Evolutionary conservation across 2,888 invertebrate genomes (phyloP), one percentile per base, ranked within the genome.

Genomic region (Leucania comma): DNA sequence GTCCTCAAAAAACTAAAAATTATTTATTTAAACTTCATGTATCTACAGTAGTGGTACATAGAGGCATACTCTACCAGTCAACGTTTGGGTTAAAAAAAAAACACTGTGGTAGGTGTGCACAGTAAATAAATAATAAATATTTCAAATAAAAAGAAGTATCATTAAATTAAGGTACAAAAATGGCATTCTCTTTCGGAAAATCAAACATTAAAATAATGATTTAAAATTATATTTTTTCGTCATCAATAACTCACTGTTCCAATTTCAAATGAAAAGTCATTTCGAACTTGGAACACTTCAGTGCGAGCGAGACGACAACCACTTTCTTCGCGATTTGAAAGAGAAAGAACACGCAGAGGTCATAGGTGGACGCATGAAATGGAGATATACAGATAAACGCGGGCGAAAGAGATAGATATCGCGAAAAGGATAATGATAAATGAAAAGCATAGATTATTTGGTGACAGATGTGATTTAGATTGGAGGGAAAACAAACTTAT

Each of bases 381-480:
- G 58, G 80, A 62, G 9, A 67, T 65, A 69, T 10, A 50, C 22
- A n/a, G 26, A 51, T 6, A 5, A 6, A 9, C 20, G 48, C 1
- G 79, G 35, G 79, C 48, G 84, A 86, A 77, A 65, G 87, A 81
- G 89, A 88, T 72, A 75, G 72, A 66, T 75, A 69, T 72, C 70
- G 89, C 89, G 83, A 91, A 91, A 90, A 89, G 87, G 86, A 85
- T 86, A 84, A 89, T 89, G 86, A 83, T 86, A 88, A 88, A 85
- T 87, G 68, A 89, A 89, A 88, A 87, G 73, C 88, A 92, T 81
- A 91, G 93, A 92, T 29, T 89, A 88, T 54, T 63, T 46, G 35
- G 22, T 3, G 38, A 64, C 80, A 83, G 82, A 85, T 9, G 35
- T 29, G 82, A 59, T 73, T 59, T 71, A 26, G 46, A 20, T 38